Base-by-base conservation (phyloP, 2,113 vertebrate genomes). In the Pachypanchax playfairii region DNA sequence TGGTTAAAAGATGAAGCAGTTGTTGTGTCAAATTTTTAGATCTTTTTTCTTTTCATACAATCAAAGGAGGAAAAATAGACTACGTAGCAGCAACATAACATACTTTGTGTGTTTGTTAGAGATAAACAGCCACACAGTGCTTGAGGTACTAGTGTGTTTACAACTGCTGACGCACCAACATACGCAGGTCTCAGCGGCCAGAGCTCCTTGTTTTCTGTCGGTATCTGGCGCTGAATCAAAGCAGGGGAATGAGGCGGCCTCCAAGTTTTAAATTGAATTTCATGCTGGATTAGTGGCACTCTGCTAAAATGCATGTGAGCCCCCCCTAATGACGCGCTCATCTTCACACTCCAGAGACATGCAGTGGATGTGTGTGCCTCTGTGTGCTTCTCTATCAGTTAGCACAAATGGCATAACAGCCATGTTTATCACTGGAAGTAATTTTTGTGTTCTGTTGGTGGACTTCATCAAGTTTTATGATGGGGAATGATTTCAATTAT, bases 221-320 rank as follows among this genome's bases (percentile, higher is more conserved):
- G 42, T 80, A 88, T 88, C 86, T 90, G 88, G 89, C 85, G 11
- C 70, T 14, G 54, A 66, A 87, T 89, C 82, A 87, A 88, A 85
- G 85, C 69, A 52, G 56, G 75, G 71, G 73, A 80, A 73, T n/a
- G 71, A 83, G 84, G 70, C 50, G 26, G 52, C 63, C 80, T 90
- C 85, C 85, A 87, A 86, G 83, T 86, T 87, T 87, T 86, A 87
- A 90, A 91, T 87, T 89, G 81, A 88, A 91, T 90, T 90, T 90
- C 83, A 91, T 86, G 88, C 80, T 54, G 84, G 83, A 90, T 91
- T 90, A 87, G 83, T 73, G 77, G 76, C 68, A 53, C 88, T 90
- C 80, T 76, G 82, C 85, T 84, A 72, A 88, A 91, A 88, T 84
- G 81, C 85, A 87, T 86, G 84, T 79, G 85, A 89, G 86, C 75